phyloP scores from a whole-genome alignment of 2,113 vertebrate species.

The Leptodactylus fuscus region DNA sequence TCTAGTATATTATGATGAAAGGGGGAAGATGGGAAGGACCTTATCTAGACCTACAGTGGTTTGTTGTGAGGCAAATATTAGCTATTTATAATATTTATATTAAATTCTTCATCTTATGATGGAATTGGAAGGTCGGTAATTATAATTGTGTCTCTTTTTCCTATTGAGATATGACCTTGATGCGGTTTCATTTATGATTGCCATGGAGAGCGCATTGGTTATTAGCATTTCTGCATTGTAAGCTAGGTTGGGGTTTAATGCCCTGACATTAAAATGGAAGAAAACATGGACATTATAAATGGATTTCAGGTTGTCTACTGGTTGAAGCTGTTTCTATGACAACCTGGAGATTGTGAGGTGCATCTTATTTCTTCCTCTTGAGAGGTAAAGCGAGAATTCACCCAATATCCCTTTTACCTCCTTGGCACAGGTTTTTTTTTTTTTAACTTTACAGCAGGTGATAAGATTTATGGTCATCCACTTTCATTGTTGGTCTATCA shows the following conservation, averaged over 20 bases:
- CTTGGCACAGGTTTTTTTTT: not conserved
- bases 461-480: slow-evolving; percentile 15
- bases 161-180: slow-evolving; percentile 26
- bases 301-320: slow-evolving; percentile 34
- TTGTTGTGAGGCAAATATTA: slow-evolving; percentile 22
- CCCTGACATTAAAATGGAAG: slow-evolving; percentile 42
- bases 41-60: not conserved
- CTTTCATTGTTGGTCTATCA: slow-evolving; percentile 7
- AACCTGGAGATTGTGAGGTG: slow-evolving; percentile 31
- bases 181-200: not conserved
- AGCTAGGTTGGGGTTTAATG: slow-evolving; percentile 50
- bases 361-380: slow-evolving; percentile 48
- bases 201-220: not conserved
- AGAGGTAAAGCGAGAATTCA: slow-evolving; percentile 43
- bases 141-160: slow-evolving; percentile 15
- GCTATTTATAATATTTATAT: slow-evolving; percentile 25
- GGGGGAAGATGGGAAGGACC: slow-evolving; percentile 5
- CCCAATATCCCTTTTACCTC: slow-evolving; percentile 30
- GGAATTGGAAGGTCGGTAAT: slow-evolving; percentile 5
- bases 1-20: slow-evolving; percentile 6
- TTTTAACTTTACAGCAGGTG: slow-evolving; percentile 20
- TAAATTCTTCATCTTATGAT: slow-evolving; percentile 2
- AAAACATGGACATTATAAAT: slow-evolving; percentile 27
- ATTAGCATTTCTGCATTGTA: slow-evolving; percentile 38
- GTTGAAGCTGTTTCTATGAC: slow-evolving; percentile 53